phyloP scores from a whole-genome alignment of 1,140 invertebrate genomes.

The Drosophila kepulauana region DNA sequence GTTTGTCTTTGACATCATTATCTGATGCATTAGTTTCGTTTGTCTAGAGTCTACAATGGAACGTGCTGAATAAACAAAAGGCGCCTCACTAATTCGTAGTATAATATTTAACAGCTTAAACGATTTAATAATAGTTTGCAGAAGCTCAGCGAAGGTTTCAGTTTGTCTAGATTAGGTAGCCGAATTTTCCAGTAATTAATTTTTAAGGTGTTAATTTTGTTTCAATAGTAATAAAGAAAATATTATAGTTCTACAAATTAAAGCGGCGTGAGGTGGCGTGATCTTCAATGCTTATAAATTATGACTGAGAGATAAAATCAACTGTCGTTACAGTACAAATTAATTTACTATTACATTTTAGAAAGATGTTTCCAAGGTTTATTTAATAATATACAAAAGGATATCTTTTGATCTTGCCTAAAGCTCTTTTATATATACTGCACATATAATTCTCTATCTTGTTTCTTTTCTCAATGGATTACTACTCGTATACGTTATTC shows the following conservation, averaged over 20 bases:
- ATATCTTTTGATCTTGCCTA: no score
- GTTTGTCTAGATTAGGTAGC: background rate
- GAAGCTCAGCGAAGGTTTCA: background rate
- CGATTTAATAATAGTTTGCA: background rate
- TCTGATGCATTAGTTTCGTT: conserved; percentile 13
- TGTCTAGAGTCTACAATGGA: conserved; percentile 11
- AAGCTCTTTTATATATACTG: no score
- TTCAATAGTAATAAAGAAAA: background rate
- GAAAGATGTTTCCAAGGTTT: no score
- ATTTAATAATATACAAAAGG: no score
- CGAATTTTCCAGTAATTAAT: background rate
- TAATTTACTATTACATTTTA: no score
- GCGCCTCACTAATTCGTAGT: conserved; percentile 16
- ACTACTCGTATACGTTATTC: background rate
- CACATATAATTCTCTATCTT: background rate
- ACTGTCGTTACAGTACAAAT: no score
- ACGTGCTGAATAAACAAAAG: background rate
- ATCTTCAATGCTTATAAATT: no score
- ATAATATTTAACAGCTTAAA: conserved; percentile 4
- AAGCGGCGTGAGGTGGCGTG: no score
- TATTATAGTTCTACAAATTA: no score
- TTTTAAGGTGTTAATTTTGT: background rate
- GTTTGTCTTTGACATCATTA: conserved; percentile 9
- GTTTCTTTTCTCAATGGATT: background rate
- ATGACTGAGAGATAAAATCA: fast-evolving